Base-by-base conservation (phyloP, 2,113 vertebrate genomes). In the Callocephalon fimbriatum region DNA sequence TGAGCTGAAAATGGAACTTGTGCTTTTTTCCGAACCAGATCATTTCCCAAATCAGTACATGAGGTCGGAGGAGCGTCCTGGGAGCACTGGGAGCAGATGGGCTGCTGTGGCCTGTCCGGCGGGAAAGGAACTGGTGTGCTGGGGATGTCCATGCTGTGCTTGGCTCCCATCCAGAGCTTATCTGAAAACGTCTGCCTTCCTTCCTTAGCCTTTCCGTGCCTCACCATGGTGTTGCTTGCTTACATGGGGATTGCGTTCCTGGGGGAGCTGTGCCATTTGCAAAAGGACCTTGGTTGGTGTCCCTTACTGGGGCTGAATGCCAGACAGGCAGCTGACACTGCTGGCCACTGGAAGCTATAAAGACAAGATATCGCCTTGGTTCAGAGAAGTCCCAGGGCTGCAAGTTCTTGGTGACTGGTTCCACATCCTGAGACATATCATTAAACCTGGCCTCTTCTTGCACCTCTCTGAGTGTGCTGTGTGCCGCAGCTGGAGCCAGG, bases 131-230 rank as follows among this genome's bases (percentile, higher is more conserved):
- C 40, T 54, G 58, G 10, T 37, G 20, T 37, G 58, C 32, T 62
- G 14, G 18, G 18, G 17, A 31, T 15, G 25, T 35, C 77, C 25
- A 4, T 71, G 65, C 12, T 8, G 7, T 45, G 50, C 44, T 65
- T 0, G 0, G 40, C 58, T 81, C 25, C 26, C 14, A 32, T 35
- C 25, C 29, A 31, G 29, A 71, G 15, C 29, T 51, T 2, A 2
- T 47, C 54, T 1, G 1, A 51, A 58, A 76, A 6, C 1, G 2
- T 29, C 68, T 35, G 21, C 15, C 71, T 82, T 1, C 50, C 65
- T 77, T n/a, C 61, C 47, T 67, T 35, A 62, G 53, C 26, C 26
- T 73, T 56, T 42, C 20, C 1, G 51, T 42, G 66, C 47, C 66
- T 67, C 12, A 27, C 67, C 6, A 0, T 14, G 7, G 15, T 50